Conservation (phyloP, 1,140 invertebrate species). For the Lepidurus apus region DNA sequence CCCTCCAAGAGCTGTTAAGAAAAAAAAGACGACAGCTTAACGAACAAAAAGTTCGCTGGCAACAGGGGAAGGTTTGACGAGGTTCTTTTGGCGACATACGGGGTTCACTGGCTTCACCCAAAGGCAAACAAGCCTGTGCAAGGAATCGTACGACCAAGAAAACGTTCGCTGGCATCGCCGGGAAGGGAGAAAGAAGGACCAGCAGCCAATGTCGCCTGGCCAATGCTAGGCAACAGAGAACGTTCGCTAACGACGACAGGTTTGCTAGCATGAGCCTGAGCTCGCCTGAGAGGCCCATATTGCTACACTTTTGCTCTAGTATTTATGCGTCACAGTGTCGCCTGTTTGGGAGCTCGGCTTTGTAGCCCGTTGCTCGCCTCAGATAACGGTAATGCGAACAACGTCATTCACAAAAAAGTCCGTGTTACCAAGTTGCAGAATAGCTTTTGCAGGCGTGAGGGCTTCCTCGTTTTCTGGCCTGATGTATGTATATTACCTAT, state of each 20-base stretch:
- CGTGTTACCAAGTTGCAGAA: not conserved
- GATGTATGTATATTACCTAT: not conserved
- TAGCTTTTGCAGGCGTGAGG: not conserved
- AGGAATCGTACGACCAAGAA: not conserved
- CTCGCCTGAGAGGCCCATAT: not conserved
- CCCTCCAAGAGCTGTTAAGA: no score
- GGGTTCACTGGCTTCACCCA: slow-evolving; percentile 12
- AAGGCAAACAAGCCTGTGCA: not conserved
- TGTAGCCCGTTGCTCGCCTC: not conserved
- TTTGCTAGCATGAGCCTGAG: no score
- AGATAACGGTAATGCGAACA: not conserved
- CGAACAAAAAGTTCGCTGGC: not conserved
- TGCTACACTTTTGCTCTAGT: not conserved
- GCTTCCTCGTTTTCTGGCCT: not conserved
- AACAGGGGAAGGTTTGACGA: not conserved
- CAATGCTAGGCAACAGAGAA: not conserved
- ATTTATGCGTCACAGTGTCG: slow-evolving; percentile 4
- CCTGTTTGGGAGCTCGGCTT: not conserved
- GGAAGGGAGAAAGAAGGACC: not conserved
- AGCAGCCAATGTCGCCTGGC: not conserved
- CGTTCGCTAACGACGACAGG: no score
- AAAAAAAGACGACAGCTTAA: not conserved
- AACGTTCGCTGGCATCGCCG: not conserved
- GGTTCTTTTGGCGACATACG: not conserved
- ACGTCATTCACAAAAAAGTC: not conserved